These are phyloP conservation scores for Acipenser oxyrinchus DNA, from an alignment of 2,797 vertebrate species.

Conservation along the genomic window DNA sequence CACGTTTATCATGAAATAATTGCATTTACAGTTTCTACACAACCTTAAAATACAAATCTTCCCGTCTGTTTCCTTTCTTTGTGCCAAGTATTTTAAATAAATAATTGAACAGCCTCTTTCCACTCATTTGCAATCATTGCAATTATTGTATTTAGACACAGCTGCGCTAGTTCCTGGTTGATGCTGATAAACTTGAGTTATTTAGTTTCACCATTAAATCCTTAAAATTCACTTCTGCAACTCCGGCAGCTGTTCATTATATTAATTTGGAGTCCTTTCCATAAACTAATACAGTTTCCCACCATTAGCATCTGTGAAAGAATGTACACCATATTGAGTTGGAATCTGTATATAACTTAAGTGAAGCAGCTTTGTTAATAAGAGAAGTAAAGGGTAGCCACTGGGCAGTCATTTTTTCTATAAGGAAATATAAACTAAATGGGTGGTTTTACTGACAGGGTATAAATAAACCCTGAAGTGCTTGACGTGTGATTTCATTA, in stretches of 20 bases:
- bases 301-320: constrained; percentile 24
- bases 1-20: constrained; percentile 11
- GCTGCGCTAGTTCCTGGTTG: neutral
- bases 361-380: constrained; percentile 40
- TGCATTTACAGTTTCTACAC: neutral
- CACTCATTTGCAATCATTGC: neutral
- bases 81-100: constrained; percentile 2
- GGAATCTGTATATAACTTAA: constrained; percentile 38
- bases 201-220: constrained; percentile 38
- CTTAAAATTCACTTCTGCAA: constrained; percentile 4
- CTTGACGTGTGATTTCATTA: no score
- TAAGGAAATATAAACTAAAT: no score
- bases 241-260: constrained; percentile 38
- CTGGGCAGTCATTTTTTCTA: constrained; percentile 23
- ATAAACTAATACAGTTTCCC: constrained; percentile 31
- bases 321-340: constrained; percentile 25
- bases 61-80: neutral
- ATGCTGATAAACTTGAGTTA: constrained; percentile 25
- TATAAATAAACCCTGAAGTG: no score
- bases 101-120: neutral
- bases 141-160: neutral
- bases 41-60: constrained; percentile 6
- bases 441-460: neutral
- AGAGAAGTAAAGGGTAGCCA: constrained; percentile 42
- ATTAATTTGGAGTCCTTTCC: neutral